Base-by-base conservation (phyloP, 2,888 invertebrate species). In the Calliopum simillimum region DNA sequence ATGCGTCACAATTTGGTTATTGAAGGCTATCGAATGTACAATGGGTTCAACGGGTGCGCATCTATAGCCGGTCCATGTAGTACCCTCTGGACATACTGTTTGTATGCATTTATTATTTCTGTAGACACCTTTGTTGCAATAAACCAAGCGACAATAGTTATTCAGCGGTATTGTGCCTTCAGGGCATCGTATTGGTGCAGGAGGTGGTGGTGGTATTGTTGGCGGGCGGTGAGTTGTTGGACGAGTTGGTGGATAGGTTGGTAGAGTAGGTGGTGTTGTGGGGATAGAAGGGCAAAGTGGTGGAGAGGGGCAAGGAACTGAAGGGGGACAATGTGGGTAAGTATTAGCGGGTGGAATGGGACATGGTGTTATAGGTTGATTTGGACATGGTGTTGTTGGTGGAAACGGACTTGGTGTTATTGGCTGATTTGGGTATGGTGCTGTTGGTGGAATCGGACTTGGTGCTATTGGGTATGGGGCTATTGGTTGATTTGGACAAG, bases 1-100 rank as follows among this genome's bases (percentile, higher is more conserved):
- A 3, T 74, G 46, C 33, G 74, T 76, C 13, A 73, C 58, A 6
- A 79, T 68, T 4, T 72, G 75, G 55, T 61, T 76, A n/a, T 73
- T 53, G 16, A 73, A 59, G 2, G 64, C 41, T 2, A 76, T 44
- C 14, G 71, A 71, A 5, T 74, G 74, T 5, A 76, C 71, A 6
- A 73, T 73, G 1, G 78, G 77, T 16, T 76, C 12, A 2, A 76
- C 74, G 0, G 59, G 25, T 1, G 76, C 69, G 63, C 83, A 84
- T 2, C 59, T 73, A 14, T 62, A 66, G 2, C 78, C 82, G 2
- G 71, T 77, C 83, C 83, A 83, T 44, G 71, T 44, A 3, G 78
- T 79, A 23, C 82, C 81, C 0, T 63, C 33, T 1, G 83, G 81
- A 56, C 83, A 83, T 6, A 66, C 65, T 0, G 75, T 71, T 13